Base-by-base conservation (phyloP, 2,888 invertebrate species). In the Oligia fasciuncula region DNA sequence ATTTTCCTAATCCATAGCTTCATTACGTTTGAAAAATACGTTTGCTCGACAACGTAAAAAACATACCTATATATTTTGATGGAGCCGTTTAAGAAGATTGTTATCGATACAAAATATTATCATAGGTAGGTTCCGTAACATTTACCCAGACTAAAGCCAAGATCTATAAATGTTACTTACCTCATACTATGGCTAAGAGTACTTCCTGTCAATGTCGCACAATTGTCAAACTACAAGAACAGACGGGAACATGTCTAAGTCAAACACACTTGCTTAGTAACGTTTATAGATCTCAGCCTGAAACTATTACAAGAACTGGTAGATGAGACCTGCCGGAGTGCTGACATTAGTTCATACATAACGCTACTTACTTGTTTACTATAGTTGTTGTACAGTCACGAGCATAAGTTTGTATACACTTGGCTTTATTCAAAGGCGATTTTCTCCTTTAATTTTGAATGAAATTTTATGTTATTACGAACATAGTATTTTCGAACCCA, bases 341-440 rank as follows among this genome's bases (percentile, higher is more conserved):
- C 35, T 71, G 72, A 73, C 23, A 71, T 35, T 71, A 29, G 19
- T 40, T n/a, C 5, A 29, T 74, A 51, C 40, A 51, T 51, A 51
- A 40, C n/a, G n/a, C 6, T 49, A 49, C 49, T 11, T 46, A 46
- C 11, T 49, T 49, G 46, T 49, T 49, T 13, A 49, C 46, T 49
- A 71, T 49, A 11, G n/a, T 49, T 49, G 35, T 6, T 73, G 23
- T 46, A n/a, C n/a, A n/a, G n/a, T n/a, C n/a, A n/a, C n/a, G n/a
- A n/a, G n/a, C n/a, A n/a, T n/a, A n/a, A n/a, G n/a, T n/a, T n/a
- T n/a, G n/a, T n/a, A n/a, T n/a, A n/a, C n/a, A n/a, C n/a, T n/a
- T n/a, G n/a, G n/a, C n/a, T n/a, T n/a, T n/a, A n/a, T n/a, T n/a
- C n/a, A n/a, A n/a, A n/a, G n/a, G n/a, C n/a, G n/a, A n/a, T n/a